Conservation (phyloP, 1,140 invertebrate genomes). For the Heliconius eleuchia region DNA sequence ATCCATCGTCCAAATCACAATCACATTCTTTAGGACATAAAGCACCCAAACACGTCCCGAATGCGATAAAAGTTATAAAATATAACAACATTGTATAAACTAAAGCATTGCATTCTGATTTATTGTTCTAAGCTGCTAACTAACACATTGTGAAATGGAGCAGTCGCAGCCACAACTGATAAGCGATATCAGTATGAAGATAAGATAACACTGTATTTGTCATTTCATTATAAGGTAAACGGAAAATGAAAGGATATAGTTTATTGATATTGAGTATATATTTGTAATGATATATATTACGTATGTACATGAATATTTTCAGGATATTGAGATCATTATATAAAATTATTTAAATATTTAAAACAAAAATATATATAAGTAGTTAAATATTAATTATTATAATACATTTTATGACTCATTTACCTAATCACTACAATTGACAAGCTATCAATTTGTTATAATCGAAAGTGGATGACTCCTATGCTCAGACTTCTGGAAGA, state of each 20-base stretch:
- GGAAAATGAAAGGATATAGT: slow-evolving; percentile 19
- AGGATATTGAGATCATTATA: slow-evolving; percentile 5
- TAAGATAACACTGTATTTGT: slow-evolving; percentile 55
- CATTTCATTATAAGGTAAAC: slow-evolving; percentile 27
- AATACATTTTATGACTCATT: not conserved
- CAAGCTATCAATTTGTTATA: not conserved
- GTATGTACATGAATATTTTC: not conserved
- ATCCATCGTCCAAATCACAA: slow-evolving; percentile 76
- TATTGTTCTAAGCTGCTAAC: slow-evolving; percentile 37
- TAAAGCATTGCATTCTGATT: slow-evolving; percentile 35
- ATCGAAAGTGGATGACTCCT: not conserved
- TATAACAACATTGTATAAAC: slow-evolving; percentile 46
- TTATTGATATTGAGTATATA: slow-evolving; percentile 3
- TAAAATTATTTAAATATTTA: not conserved
- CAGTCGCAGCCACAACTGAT: slow-evolving; percentile 56
- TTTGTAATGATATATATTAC: not conserved
- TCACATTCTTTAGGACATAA: slow-evolving; percentile 80
- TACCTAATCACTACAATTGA: not conserved
- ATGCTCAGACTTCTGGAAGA: not conserved
- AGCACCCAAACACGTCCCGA: slow-evolving; percentile 39
- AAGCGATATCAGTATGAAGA: slow-evolving; percentile 55
- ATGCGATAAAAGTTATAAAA: slow-evolving; percentile 46
- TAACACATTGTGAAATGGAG: slow-evolving; percentile 55
- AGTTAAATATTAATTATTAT: not conserved
- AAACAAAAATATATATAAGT: not conserved